These are phyloP conservation scores for human (Homo sapiens) DNA, from an alignment of 2,113 vertebrate genomes.

Conservation along the genomic window DNA sequence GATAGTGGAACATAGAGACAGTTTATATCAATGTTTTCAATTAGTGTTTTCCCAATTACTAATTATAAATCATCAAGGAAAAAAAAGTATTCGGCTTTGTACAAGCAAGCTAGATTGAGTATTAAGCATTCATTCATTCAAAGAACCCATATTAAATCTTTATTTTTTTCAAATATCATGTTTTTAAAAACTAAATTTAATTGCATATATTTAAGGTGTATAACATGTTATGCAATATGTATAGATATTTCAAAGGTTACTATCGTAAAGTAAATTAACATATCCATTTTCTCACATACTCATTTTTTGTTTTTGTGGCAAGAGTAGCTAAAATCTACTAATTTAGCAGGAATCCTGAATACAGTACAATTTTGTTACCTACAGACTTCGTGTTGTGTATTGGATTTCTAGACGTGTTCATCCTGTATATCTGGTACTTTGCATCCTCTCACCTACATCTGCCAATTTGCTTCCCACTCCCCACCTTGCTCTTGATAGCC, in stretches of 20 bases:
- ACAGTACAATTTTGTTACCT: background rate
- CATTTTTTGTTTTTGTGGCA: background rate
- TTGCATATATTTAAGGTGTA: background rate
- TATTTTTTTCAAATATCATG: background rate
- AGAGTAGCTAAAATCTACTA: background rate
- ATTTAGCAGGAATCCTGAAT: background rate
- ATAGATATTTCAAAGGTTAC: background rate
- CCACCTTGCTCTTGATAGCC: background rate
- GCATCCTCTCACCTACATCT: background rate
- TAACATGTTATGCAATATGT: background rate
- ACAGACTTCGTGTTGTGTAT: background rate
- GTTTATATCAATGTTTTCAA: background rate
- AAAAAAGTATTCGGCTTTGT: background rate
- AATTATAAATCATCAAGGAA: background rate
- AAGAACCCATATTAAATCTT: background rate
- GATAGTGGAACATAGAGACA: background rate
- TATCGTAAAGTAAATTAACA: background rate
- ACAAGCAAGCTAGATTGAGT: background rate
- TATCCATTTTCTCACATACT: background rate
- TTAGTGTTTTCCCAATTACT: background rate
- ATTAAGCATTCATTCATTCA: background rate
- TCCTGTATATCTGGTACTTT: background rate
- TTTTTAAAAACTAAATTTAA: background rate
- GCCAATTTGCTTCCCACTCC: background rate
- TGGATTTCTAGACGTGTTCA: background rate